Conservation (phyloP, 2,888 invertebrate species). For the Eristalis tenax region DNA sequence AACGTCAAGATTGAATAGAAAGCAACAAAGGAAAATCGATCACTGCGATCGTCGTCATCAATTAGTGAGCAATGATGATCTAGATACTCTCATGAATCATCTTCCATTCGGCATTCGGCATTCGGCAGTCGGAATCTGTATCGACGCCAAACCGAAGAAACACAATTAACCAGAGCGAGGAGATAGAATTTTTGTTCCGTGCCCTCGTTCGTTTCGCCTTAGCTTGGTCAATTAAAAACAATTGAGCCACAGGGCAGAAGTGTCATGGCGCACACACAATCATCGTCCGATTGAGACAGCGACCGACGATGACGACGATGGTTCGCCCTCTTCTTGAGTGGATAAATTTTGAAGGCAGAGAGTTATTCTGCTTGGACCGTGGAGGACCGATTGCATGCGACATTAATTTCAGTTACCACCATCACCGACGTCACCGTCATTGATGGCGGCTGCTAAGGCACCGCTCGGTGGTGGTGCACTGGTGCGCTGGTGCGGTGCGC, state of each 20-base stretch:
- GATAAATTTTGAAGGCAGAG: background rate
- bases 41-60: slow-evolving; percentile 65
- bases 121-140: slow-evolving; percentile 12
- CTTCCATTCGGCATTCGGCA: background rate
- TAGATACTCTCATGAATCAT: slow-evolving; percentile 70
- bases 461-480: too few species aligned
- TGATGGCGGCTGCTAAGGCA: too few species aligned
- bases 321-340: background rate
- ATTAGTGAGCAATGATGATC: slow-evolving; percentile 69
- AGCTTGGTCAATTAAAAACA: slow-evolving; percentile 79
- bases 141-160: slow-evolving; percentile 9
- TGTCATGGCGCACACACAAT: slow-evolving; percentile 73
- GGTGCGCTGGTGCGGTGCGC: background rate
- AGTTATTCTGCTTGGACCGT: background rate
- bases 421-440: slow-evolving; percentile 2
- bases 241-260: slow-evolving; percentile 78
- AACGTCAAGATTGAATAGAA: slow-evolving; percentile 45
- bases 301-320: background rate
- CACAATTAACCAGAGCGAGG: slow-evolving; percentile 65
- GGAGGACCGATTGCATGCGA: slow-evolving; percentile 3
- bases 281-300: background rate
- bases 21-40: slow-evolving; percentile 50
- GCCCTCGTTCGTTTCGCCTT: background rate
- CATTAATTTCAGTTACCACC: slow-evolving; percentile 31
- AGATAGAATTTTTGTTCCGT: slow-evolving; percentile 29